These are phyloP conservation scores for Cataglyphis livida DNA, from an alignment of 2,888 invertebrate genomes.

Conservation along the genomic window DNA sequence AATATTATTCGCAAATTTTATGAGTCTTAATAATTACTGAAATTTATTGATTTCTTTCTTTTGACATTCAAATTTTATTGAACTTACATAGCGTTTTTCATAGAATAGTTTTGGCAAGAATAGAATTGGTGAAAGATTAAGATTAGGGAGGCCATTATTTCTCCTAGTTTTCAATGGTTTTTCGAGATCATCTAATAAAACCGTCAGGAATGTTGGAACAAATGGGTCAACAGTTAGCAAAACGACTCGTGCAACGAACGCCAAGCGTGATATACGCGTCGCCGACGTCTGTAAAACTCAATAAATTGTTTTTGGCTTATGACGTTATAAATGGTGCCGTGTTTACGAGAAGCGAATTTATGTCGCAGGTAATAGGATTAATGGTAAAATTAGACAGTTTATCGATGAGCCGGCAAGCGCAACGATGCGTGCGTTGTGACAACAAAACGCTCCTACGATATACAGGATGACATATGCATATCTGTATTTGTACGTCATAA, in stretches of 20 bases:
- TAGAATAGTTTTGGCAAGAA: neutral
- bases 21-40: neutral
- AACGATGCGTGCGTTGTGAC: slow-evolving; percentile 39
- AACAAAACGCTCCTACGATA: slow-evolving; percentile 39
- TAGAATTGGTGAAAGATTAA: slow-evolving; percentile 21
- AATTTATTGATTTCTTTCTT: neutral
- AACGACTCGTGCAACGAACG: slow-evolving; percentile 57
- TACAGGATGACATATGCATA: slow-evolving; percentile 34
- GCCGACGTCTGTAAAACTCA: slow-evolving; percentile 70
- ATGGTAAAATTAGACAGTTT: slow-evolving; percentile 77
- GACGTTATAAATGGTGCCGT: slow-evolving; percentile 71
- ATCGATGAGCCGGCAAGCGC: slow-evolving; percentile 65
- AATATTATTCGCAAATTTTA: neutral
- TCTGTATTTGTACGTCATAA: slow-evolving; percentile 52
- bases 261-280: slow-evolving; percentile 58
- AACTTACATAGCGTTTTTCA: neutral
- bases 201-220: slow-evolving; percentile 51
- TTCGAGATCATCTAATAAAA: slow-evolving; percentile 49
- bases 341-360: slow-evolving; percentile 71
- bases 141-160: slow-evolving; percentile 17
- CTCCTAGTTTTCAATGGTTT: slow-evolving; percentile 23
- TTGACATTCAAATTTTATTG: neutral
- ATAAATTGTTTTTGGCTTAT: slow-evolving; percentile 73
- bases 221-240: slow-evolving; percentile 63
- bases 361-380: slow-evolving; percentile 74